Evolutionary conservation across 2,888 invertebrate species (phyloP).

Genomic region (Vanessa cardui): DNA sequence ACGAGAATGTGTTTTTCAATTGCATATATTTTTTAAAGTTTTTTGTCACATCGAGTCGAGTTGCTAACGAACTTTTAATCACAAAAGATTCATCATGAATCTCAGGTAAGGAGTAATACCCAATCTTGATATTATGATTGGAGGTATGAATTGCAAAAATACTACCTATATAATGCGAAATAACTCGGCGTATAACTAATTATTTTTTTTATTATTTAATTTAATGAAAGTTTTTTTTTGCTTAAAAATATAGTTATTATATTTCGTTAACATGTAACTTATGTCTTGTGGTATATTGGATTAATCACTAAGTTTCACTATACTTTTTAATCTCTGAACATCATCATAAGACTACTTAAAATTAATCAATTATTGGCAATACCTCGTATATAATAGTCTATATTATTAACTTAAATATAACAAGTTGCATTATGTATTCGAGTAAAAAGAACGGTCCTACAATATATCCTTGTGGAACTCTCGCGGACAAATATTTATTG

Average conservation of each 20-base stretch:
- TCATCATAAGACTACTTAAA: too few species aligned
- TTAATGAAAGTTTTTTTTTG: not conserved
- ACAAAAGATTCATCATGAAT: conserved; percentile 20
- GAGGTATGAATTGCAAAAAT: conserved; percentile 38
- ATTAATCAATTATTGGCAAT: too few species aligned
- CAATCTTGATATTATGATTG: conserved; percentile 36
- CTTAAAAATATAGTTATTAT: not conserved
- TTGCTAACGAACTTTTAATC: conserved; percentile 5
- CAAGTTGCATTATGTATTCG: too few species aligned
- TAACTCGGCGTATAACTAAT: not conserved
- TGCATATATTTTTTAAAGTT: conserved; percentile 1
- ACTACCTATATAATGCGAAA: conserved; percentile 4
- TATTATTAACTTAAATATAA: too few species aligned
- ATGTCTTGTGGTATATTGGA: too few species aligned
- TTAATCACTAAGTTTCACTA: too few species aligned
- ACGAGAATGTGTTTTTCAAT: conserved; percentile 3
- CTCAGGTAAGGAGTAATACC: conserved; percentile 42
- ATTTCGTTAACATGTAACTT: too few species aligned
- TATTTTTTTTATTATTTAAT: not conserved
- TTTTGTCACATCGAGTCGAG: conserved; percentile 11
- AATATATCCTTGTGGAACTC: conserved; percentile 47
- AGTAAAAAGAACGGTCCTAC: conserved; percentile 51
- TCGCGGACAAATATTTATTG: conserved; percentile 32
- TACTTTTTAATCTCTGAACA: too few species aligned
- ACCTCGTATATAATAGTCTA: too few species aligned